A percentile compares a stretch with the other conserved stretches of the same genome.
Conservation (phyloP, 2,113 vertebrate species). For the Petrocephalus zakoni region DNA sequence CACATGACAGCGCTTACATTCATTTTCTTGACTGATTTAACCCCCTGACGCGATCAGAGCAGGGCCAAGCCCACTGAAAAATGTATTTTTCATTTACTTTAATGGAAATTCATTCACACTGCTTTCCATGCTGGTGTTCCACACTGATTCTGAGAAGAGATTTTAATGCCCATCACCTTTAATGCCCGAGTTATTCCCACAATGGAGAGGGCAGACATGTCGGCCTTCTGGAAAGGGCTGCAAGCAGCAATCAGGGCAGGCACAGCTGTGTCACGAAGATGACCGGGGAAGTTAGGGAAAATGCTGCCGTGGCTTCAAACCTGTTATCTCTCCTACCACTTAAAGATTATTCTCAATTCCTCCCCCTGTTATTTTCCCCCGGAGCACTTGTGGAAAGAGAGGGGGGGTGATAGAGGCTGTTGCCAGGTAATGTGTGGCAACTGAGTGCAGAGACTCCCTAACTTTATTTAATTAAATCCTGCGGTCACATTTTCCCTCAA, state of each 20-base stretch:
- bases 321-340: constrained; percentile 17
- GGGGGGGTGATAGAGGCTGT: not conserved
- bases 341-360: constrained; percentile 6
- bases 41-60: not conserved
- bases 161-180: not conserved
- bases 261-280: not conserved
- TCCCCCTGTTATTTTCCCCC: constrained; percentile 11
- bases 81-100: not conserved
- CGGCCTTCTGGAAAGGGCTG: not conserved
- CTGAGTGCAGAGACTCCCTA: not conserved
- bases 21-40: not conserved
- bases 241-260: not conserved
- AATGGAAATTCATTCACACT: not conserved
- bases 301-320: not conserved
- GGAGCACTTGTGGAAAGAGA: constrained; percentile 29
- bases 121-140: not conserved
- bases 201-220: not conserved
- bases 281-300: not conserved
- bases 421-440: constrained; percentile 16
- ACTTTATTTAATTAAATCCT: constrained; percentile 18
- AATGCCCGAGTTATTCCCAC: not conserved
- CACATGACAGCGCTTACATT: not conserved
- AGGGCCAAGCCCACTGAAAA: not conserved
- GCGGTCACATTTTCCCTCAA: constrained; percentile 1
- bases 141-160: not conserved